Evolutionary conservation across 1,140 invertebrate genomes (phyloP), one percentile per base, ranked within the genome.

Genomic region (Temnothorax curvispinosus): DNA sequence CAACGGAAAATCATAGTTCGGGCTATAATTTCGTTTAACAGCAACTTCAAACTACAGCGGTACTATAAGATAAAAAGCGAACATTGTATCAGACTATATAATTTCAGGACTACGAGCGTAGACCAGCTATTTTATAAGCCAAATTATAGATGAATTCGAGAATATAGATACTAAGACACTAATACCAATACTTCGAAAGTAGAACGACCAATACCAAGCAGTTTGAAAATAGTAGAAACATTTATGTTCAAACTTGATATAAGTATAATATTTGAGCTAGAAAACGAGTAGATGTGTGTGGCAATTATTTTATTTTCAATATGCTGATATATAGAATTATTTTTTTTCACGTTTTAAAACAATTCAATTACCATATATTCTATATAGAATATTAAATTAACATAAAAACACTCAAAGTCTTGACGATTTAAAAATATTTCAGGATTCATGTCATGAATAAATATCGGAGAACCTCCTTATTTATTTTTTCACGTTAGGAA

Each of bases 61-160:
- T 82, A 21, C 54, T 74, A 82, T 74, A 82, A 74, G 67, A 82
- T 82, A 82, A 82, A n/a, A 58, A 80, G 47, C 47, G 54, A 35
- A 15, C 13, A 56, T 47, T 27, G 52, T 60, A 38, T 44, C 47
- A n/a, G 27, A 18, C 67, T 74, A 74, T 74, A 74, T 82, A 82
- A 82, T 82, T 82, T 38, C n/a, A 74, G 69, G n/a, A 74, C 11
- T 44, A 71, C 50, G 60, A 60, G 18, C 44, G 18, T 7, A 72
- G 38, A 8, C 52, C 5, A 35, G 18, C 35, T 72, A 72, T 56
- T n/a, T 72, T 50, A 56, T 18, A 47, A 41, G 13, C 50, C 67
- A 47, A 82, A 82, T 82, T 82, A 82, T 72, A 74, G 13, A 54
- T 82, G 18, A 74, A 74, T 47, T 74, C 27, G 41, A 58, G 27